Percentiles rank a stretch among this genome's conserved stretches.
Conservation (phyloP, 2,113 vertebrate species). For the Sylvilagus bachmani region DNA sequence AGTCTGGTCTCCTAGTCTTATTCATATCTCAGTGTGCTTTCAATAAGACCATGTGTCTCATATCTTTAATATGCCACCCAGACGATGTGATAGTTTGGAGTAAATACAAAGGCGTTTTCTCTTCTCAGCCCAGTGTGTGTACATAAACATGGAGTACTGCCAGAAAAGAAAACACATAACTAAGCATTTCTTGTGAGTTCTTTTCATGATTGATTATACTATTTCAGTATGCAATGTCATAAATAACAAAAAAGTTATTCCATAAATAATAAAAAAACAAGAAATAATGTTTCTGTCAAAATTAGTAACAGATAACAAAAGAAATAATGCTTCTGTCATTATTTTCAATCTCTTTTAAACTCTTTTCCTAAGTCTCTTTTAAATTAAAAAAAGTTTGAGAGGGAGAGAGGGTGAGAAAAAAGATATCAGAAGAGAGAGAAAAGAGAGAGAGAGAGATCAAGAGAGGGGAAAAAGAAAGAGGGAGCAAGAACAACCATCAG, state of each 20-base stretch:
- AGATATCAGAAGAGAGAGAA: too few relatives aligned
- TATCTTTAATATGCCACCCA: neutral
- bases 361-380: neutral
- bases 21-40: neutral
- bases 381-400: too few relatives aligned
- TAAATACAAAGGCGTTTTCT: neutral
- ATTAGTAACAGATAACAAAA: too few relatives aligned
- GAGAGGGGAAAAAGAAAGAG: too few relatives aligned
- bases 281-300: too few relatives aligned
- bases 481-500: too few relatives aligned
- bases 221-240: neutral
- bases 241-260: conserved; percentile 23
- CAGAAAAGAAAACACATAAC: neutral
- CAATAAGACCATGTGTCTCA: neutral
- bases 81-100: neutral
- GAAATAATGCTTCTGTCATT: neutral
- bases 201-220: neutral
- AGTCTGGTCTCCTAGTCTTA: neutral
- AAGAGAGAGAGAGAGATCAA: too few relatives aligned
- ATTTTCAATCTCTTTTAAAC: neutral
- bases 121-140: neutral
- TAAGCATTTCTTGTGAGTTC: neutral
- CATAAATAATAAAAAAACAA: too few relatives aligned
- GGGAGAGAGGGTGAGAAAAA: too few relatives aligned
- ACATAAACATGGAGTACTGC: neutral